Evolutionary conservation across 2,888 invertebrate species (phyloP).

Genomic region (Sarcophaga variegata): DNA sequence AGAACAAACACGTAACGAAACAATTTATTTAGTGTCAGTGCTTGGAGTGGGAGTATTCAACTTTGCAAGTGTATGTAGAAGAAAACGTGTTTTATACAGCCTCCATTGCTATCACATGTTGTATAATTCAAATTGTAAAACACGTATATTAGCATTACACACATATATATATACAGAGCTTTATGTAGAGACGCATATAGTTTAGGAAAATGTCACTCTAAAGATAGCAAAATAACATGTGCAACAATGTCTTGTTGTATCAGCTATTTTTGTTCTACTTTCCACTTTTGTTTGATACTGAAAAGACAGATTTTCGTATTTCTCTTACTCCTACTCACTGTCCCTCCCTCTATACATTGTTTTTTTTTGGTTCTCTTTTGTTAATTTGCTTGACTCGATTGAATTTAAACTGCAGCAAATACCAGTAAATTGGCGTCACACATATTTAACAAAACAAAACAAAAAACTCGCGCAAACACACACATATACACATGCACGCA

Average conservation of each 20-base stretch:
- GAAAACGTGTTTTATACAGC: neutral
- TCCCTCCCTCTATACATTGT: neutral
- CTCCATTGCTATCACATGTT: neutral
- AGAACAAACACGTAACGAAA: neutral
- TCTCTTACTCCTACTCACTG: neutral
- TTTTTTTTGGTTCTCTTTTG: neutral
- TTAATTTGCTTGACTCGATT: slow-evolving; percentile 3
- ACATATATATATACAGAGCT: neutral
- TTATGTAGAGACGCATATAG: neutral
- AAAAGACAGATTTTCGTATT: neutral
- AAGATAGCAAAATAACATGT: slow-evolving; percentile 12
- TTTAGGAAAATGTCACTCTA: neutral
- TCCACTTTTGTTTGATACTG: neutral
- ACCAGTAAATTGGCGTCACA: slow-evolving; percentile 16
- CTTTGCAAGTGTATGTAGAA: neutral
- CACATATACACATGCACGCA: neutral
- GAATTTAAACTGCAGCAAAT: slow-evolving; percentile 20
- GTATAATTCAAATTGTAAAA: slow-evolving; percentile 18
- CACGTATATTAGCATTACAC: neutral
- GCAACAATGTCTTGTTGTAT: slow-evolving; percentile 4
- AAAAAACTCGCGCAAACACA: neutral
- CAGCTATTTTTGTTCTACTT: slow-evolving; percentile 4
- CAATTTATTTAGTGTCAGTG: slow-evolving; percentile 11
- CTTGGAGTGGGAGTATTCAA: neutral
- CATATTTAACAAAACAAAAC: neutral